These are phyloP conservation scores for Paedocypris micromegethes DNA, from an alignment of 2,797 vertebrate species.

Conservation along the genomic window DNA sequence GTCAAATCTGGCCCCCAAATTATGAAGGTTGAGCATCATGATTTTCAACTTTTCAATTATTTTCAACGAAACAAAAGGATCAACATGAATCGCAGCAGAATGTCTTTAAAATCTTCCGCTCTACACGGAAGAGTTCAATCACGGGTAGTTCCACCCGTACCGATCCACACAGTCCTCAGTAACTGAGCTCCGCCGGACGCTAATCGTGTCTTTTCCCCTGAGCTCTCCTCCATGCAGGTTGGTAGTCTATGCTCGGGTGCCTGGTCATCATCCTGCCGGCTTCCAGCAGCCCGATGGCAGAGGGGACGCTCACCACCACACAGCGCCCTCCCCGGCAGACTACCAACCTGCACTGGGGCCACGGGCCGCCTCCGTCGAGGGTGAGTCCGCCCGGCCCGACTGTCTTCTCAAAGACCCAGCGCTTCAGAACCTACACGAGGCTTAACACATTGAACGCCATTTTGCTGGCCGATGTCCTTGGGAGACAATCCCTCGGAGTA, in stretches of 20 bases:
- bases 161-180: neutral
- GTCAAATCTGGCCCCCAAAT: no score
- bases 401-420: slow-evolving; percentile 60
- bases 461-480: no score
- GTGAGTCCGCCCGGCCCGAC: slow-evolving; percentile 66
- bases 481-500: no score
- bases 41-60: no score
- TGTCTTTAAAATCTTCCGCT: no score
- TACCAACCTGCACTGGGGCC: slow-evolving; percentile 77
- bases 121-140: no score
- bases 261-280: slow-evolving; percentile 51
- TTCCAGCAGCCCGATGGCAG: slow-evolving; percentile 65
- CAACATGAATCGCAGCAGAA: no score
- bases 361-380: slow-evolving; percentile 64
- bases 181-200: slow-evolving; percentile 45
- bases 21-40: no score
- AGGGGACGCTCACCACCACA: slow-evolving; percentile 69
- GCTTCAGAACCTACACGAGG: slow-evolving; percentile 7
- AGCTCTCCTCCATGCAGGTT: slow-evolving; percentile 78
- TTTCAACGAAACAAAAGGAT: no score
- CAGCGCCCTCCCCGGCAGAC: slow-evolving; percentile 73
- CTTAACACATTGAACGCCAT: no score
- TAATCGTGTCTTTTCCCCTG: slow-evolving; percentile 74
- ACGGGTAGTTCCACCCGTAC: no score
- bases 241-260: slow-evolving; percentile 72